phyloP scores from a whole-genome alignment of 2,113 vertebrate species.

The Triplophysa dalaica region DNA sequence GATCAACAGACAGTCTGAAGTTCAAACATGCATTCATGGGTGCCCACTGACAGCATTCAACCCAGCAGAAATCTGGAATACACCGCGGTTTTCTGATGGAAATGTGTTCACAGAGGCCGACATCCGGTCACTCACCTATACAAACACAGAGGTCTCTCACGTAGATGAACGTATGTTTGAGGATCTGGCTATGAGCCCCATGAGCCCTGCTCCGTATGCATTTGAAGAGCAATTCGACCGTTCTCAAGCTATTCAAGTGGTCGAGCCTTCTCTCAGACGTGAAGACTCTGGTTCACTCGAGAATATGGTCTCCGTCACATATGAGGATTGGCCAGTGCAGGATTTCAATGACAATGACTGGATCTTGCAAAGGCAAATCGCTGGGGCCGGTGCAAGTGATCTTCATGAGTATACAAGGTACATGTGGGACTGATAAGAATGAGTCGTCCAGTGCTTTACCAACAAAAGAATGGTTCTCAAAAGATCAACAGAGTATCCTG shows the following conservation, averaged over 20 bases:
- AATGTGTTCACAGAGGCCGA: neutral
- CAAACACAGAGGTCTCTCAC: neutral
- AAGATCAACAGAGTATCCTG: neutral
- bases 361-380: conserved; percentile 1
- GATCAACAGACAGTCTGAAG: neutral
- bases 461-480: neutral
- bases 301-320: no score
- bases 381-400: neutral
- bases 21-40: neutral
- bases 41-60: neutral
- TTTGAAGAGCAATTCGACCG: neutral
- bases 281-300: neutral
- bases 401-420: neutral
- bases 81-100: neutral
- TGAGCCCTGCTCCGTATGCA: neutral
- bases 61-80: neutral
- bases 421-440: neutral
- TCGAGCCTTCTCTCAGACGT: neutral
- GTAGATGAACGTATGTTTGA: neutral
- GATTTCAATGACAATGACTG: neutral
- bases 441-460: neutral
- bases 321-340: conserved; percentile 1
- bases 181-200: neutral
- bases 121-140: neutral
- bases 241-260: neutral